Evolutionary conservation across 1,140 invertebrate species (phyloP).

Genomic region (Brachionus rotundiformis): DNA sequence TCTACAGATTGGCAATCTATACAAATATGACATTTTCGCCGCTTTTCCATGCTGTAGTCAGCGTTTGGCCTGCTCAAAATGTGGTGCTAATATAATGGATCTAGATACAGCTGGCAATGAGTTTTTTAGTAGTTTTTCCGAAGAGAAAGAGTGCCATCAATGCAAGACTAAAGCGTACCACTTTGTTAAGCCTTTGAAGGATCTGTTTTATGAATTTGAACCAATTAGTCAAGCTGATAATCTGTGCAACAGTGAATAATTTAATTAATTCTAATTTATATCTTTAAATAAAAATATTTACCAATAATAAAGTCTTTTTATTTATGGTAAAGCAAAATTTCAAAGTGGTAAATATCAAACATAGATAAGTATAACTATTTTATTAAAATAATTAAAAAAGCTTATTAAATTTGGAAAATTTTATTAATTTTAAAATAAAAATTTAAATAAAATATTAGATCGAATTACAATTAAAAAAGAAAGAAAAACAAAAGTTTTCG

Average conservation of each 20-base stretch:
- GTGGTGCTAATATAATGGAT: background rate
- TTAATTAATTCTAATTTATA: too few relatives aligned
- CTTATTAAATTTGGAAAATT: background rate
- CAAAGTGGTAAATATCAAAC: too few relatives aligned
- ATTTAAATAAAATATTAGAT: constrained; percentile 2
- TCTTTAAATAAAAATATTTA: too few relatives aligned
- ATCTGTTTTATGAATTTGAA: background rate
- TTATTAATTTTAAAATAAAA: background rate
- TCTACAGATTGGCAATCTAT: constrained; percentile 38
- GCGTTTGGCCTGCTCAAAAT: constrained; percentile 14
- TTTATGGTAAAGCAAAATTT: too few relatives aligned
- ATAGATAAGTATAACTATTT: too few relatives aligned
- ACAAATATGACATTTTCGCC: constrained; percentile 51
- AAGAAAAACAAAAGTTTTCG: background rate
- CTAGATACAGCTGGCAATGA: background rate
- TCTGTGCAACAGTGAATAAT: background rate
- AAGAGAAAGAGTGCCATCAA: constrained; percentile 33
- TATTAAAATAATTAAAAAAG: too few relatives aligned
- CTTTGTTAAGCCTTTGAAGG: constrained; percentile 35
- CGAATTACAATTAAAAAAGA: background rate
- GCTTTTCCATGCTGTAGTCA: constrained; percentile 47
- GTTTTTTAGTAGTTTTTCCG: constrained; percentile 45
- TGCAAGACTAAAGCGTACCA: constrained; percentile 13
- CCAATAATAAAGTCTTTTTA: too few relatives aligned
- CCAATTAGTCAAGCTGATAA: background rate